A percentile compares a stretch with the other conserved stretches of the same genome.
phyloP scores from a whole-genome alignment of 2,113 vertebrate genomes.

The Cardinalis cardinalis region DNA sequence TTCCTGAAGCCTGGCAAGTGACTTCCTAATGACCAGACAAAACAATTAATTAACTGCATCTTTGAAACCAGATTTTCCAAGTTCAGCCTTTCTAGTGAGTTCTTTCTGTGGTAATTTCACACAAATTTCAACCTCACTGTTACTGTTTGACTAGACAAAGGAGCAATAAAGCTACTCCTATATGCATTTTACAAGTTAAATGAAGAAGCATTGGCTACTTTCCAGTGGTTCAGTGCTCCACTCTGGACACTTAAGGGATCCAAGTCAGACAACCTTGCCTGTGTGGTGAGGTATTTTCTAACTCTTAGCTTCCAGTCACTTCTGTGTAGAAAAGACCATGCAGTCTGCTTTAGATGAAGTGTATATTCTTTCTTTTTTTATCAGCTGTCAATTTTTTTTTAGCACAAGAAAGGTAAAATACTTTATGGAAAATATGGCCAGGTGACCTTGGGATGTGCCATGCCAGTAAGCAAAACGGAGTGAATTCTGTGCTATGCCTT shows the following conservation, averaged over 20 bases:
- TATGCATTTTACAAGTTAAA: neutral
- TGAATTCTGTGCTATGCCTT: neutral
- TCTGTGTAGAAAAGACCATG: neutral
- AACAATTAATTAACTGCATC: neutral
- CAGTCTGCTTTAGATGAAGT: neutral
- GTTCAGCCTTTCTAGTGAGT: neutral
- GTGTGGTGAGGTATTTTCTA: neutral
- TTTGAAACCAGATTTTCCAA: neutral
- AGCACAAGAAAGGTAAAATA: neutral
- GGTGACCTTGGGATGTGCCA: neutral
- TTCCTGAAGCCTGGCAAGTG: neutral
- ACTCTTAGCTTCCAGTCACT: neutral
- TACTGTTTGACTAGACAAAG: neutral
- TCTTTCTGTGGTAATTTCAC: neutral
- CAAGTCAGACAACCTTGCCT: neutral
- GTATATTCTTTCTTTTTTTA: neutral
- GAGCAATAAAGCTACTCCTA: neutral
- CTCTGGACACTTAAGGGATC: neutral
- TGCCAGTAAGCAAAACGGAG: neutral
- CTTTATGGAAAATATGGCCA: neutral
- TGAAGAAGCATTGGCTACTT: neutral
- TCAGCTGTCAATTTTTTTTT: neutral
- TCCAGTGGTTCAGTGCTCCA: neutral
- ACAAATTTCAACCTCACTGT: neutral
- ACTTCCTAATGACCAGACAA: neutral